Base-by-base conservation (phyloP, 2,888 invertebrate genomes). In the Leptopilina myrica region DNA sequence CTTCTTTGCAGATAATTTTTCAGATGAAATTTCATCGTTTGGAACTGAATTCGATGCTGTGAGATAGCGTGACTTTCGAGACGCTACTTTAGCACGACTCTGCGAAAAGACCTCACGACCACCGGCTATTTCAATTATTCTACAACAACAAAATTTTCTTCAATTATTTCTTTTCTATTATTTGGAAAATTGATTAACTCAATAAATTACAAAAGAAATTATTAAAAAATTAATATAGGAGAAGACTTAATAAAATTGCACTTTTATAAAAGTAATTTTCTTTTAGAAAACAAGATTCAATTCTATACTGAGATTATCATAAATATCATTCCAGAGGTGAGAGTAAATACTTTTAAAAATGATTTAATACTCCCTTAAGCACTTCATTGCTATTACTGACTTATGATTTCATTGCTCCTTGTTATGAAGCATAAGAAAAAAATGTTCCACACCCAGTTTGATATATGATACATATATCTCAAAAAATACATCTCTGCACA, bases 101-200 rank as follows among this genome's bases (percentile, higher is more conserved):
- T 96, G 96, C 64, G 96, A 96, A 92, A 95, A 96, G 83, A 97
- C 94, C 92, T 97, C 97, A 80, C 96, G 94, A 81, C 97, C 97
- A 86, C 97, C 97, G 78, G 97, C 97, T 87, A 95, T 95, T 92
- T 95, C 95, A 88, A 95, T 95, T 91, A 96, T 96, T 91, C 94
- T 94, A 88, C 56, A 88, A 86, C 49, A 76, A 9, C n/a, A 76
- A 76, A 20, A 59, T 59, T 15, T 7, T 15, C 4, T 56, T 15
- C 59, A 59, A 12, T 15, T 15, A 15, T 59, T 33, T 33, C 33
- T 33, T 5, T 33, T 33, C 33, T 33, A 33, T 33, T 33, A 33
- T 33, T 33, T 4, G 4, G 5, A 33, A 33, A 33, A 33, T 33
- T 33, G 3, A 33, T 33, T 33, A 33, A 33, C 3, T 2, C 5